These are phyloP conservation scores for Netelia virgata DNA, from an alignment of 2,888 invertebrate genomes.

Conservation along the genomic window DNA sequence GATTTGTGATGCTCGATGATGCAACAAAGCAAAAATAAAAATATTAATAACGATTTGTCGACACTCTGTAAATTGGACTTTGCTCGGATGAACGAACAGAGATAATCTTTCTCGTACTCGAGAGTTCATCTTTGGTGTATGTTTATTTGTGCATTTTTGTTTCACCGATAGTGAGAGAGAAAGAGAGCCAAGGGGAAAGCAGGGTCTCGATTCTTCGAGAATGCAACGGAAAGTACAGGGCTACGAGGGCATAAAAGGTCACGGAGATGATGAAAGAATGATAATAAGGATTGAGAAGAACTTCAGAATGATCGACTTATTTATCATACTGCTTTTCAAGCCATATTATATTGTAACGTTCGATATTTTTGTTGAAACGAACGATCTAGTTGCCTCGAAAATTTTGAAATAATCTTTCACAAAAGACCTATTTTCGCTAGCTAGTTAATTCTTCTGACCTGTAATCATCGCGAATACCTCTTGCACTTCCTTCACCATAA, in stretches of 20 bases:
- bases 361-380: too few relatives aligned
- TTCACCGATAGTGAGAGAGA: constrained; percentile 34
- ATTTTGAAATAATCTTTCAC: too few relatives aligned
- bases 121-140: constrained; percentile 20
- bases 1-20: not conserved
- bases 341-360: too few relatives aligned
- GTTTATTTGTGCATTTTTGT: constrained; percentile 1
- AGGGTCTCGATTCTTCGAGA: constrained; percentile 36
- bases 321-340: too few relatives aligned
- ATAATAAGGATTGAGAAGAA: constrained; percentile 51
- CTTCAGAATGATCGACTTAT: not conserved
- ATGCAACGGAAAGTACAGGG: constrained; percentile 45
- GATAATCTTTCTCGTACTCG: constrained; percentile 39
- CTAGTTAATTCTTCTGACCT: too few relatives aligned
- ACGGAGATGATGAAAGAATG: constrained; percentile 24
- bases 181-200: constrained; percentile 22
- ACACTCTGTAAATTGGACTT: constrained; percentile 8
- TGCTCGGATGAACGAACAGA: constrained; percentile 9
- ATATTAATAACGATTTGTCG: constrained; percentile 26
- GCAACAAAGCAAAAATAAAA: constrained; percentile 2
- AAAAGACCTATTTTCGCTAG: too few relatives aligned
- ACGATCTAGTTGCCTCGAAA: too few relatives aligned
- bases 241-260: constrained; percentile 10
- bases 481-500: too few relatives aligned
- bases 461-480: too few relatives aligned